Percentiles rank a stretch among this genome's conserved stretches.
phyloP scores from a whole-genome alignment of 2,797 vertebrate species.

The Phrynocephalus vlangalii region DNA sequence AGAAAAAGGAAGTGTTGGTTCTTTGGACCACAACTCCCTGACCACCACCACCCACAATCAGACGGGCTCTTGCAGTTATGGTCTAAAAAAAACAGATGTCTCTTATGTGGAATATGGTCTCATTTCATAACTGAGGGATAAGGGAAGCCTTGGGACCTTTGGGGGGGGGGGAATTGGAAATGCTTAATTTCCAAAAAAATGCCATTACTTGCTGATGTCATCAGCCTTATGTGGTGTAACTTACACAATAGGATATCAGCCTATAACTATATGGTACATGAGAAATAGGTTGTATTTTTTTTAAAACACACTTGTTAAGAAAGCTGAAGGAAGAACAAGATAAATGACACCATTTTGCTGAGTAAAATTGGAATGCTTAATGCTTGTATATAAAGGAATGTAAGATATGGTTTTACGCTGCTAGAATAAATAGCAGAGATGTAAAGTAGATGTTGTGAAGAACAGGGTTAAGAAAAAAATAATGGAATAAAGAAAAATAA shows the following conservation, averaged over 20 bases:
- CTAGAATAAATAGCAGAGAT: constrained; percentile 45
- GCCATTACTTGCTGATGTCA: too few species aligned
- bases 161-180: too few species aligned
- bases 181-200: too few species aligned
- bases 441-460: constrained; percentile 54
- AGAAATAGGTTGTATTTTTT: neutral
- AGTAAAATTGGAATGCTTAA: constrained; percentile 35
- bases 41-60: too few species aligned
- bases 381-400: constrained; percentile 46
- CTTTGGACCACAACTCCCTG: too few species aligned
- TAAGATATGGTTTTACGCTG: constrained; percentile 50
- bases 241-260: too few species aligned
- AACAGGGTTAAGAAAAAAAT: constrained; percentile 54
- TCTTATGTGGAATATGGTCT: neutral
- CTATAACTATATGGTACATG: too few species aligned
- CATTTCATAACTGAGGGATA: neutral
- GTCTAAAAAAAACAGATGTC: too few species aligned
- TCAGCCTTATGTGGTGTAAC: too few species aligned
- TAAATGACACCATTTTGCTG: constrained; percentile 11
- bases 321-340: constrained; percentile 25
- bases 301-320: constrained; percentile 42
- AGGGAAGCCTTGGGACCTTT: too few species aligned
- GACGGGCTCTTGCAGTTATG: too few species aligned
- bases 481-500: constrained; percentile 62
- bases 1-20: too few species aligned